A percentile compares a stretch with the other conserved stretches of the same genome.
phyloP scores from a whole-genome alignment of 2,797 vertebrate genomes.

The Sciurus vulgaris region DNA sequence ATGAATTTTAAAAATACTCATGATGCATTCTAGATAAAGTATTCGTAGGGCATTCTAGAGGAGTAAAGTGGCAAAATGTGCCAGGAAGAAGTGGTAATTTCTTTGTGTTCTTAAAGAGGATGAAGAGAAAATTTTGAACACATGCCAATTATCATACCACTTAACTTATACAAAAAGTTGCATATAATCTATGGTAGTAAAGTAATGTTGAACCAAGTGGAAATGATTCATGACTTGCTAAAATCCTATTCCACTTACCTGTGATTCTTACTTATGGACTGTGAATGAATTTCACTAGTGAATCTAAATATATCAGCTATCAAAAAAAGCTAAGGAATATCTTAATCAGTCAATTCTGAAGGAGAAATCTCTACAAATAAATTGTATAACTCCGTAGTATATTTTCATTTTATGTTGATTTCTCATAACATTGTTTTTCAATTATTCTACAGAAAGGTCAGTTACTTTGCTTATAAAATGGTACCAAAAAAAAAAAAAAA shows the following conservation, averaged over 20 bases:
- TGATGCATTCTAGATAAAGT: neutral
- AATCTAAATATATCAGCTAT: neutral
- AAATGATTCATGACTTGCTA: neutral
- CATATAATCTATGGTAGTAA: neutral
- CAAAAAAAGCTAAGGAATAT: neutral
- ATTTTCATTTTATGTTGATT: neutral
- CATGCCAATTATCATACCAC: neutral
- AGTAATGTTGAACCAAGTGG: neutral
- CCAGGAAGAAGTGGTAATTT: neutral
- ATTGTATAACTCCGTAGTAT: neutral
- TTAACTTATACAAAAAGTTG: neutral
- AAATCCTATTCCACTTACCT: neutral
- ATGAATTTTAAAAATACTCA: neutral
- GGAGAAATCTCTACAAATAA: neutral
- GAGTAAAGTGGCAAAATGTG: neutral
- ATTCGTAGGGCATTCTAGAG: neutral
- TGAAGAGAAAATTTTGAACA: neutral
- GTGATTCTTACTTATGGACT: neutral
- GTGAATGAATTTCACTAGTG: neutral
- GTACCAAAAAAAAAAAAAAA: neutral
- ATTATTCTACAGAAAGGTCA: neutral
- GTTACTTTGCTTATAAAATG: neutral
- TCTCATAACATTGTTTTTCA: neutral
- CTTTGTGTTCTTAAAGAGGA: neutral
- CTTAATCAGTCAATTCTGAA: neutral